A percentile compares a stretch with the other conserved stretches of the same genome.
phyloP scores from a whole-genome alignment of 2,888 invertebrate species.

The Papilio protenor region DNA sequence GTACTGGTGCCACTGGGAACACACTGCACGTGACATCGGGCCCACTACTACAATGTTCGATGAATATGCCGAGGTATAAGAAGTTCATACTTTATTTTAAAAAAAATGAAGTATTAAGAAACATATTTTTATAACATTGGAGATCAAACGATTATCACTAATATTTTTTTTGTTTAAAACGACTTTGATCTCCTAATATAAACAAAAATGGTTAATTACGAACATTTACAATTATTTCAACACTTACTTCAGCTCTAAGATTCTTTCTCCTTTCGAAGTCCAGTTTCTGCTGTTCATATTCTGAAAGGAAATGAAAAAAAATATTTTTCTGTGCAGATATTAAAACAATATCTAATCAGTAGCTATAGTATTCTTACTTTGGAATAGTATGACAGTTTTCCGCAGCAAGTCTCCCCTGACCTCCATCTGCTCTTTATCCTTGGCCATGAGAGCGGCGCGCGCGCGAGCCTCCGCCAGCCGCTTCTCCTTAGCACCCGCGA shows the following conservation, averaged over 20 bases:
- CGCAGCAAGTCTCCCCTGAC: conserved; percentile 67
- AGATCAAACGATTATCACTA: too few species aligned
- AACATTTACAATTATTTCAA: neutral
- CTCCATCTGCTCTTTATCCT: conserved; percentile 68
- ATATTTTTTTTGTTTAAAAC: too few species aligned
- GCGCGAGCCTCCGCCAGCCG: conserved; percentile 61
- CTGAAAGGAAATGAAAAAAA: conserved; percentile 56
- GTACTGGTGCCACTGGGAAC: conserved; percentile 83
- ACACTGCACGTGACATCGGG: neutral
- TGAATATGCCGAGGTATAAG: neutral
- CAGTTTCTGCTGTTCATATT: conserved; percentile 67
- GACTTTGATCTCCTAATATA: neutral
- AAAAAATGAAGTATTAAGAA: too few species aligned
- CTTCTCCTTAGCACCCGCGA: conserved; percentile 76
- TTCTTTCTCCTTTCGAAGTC: conserved; percentile 62
- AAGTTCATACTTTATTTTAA: neutral
- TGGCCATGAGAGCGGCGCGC: conserved; percentile 65
- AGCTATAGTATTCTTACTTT: conserved; percentile 58
- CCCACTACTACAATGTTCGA: neutral
- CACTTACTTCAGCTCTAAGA: conserved; percentile 66
- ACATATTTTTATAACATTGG: too few species aligned
- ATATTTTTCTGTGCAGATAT: neutral
- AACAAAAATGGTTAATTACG: neutral
- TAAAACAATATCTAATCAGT: neutral
- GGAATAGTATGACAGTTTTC: conserved; percentile 68